These are phyloP conservation scores for Amia ocellicauda DNA, from an alignment of 2,113 vertebrate genomes.

Conservation along the genomic window DNA sequence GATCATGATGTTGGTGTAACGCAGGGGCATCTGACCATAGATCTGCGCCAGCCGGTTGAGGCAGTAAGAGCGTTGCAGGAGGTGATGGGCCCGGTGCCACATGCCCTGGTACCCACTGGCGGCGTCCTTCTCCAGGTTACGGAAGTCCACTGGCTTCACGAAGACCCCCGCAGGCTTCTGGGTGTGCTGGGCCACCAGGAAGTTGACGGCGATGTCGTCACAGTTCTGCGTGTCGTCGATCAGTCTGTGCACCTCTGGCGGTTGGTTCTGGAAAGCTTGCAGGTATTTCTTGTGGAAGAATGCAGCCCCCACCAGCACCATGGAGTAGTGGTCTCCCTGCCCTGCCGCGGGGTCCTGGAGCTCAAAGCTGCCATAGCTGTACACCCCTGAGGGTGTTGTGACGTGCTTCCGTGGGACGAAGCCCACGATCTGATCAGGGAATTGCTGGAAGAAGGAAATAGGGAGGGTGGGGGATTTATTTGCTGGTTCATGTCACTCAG, in stretches of 20 bases:
- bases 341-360: constrained; percentile 72
- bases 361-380: constrained; percentile 89
- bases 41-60: constrained; percentile 81
- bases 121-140: constrained; percentile 85
- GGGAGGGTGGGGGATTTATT: too few species aligned
- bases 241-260: constrained; percentile 67
- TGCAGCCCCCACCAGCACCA: constrained; percentile 89
- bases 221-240: constrained; percentile 92
- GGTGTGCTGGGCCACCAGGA: constrained; percentile 68
- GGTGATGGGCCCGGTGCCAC: constrained; percentile 91
- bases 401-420: constrained; percentile 92
- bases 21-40: constrained; percentile 84
- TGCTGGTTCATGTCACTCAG: too few species aligned
- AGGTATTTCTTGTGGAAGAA: constrained; percentile 84
- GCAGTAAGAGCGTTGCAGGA: constrained; percentile 89
- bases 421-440: constrained; percentile 91
- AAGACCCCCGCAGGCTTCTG: constrained; percentile 79
- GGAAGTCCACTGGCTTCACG: constrained; percentile 85
- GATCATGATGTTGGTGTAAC: constrained; percentile 90
- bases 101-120: constrained; percentile 84
- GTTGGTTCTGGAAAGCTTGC: constrained; percentile 80
- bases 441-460: constrained; percentile 74
- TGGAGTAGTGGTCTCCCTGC: constrained; percentile 85
- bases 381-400: constrained; percentile 71
- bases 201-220: constrained; percentile 92